Percentiles rank a stretch among this genome's conserved stretches.
These are phyloP conservation scores for Lordiphosa fenestrarum DNA, from an alignment of 2,888 invertebrate species.

Conservation along the genomic window DNA sequence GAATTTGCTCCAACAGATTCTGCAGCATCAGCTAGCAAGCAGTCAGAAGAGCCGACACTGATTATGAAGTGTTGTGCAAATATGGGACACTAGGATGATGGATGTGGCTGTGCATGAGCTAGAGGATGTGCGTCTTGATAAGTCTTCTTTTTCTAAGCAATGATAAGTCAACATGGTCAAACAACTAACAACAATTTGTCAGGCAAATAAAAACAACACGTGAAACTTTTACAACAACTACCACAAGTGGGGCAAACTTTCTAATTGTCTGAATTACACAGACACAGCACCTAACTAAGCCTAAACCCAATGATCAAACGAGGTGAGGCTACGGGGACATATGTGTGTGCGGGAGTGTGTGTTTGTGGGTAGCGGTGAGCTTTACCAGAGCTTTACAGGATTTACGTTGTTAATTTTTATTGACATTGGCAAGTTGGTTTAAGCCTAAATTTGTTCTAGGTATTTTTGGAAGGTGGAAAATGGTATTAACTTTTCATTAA, in stretches of 20 bases:
- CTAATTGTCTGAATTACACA: constrained; percentile 66
- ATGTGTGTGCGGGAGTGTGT: constrained; percentile 1
- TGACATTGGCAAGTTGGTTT: constrained; percentile 31
- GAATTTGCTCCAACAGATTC: constrained; percentile 32
- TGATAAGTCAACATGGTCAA: constrained; percentile 9
- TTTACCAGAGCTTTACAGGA: constrained; percentile 40
- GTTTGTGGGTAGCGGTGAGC: constrained; percentile 39
- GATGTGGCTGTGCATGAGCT: too few relatives aligned
- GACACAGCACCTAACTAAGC: constrained; percentile 37
- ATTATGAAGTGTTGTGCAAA: constrained; percentile 53
- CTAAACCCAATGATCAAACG: constrained; percentile 18
- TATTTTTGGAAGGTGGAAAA: too few relatives aligned
- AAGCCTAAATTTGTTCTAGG: too few relatives aligned
- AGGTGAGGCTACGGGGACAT: constrained; percentile 1
- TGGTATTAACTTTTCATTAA: too few relatives aligned
- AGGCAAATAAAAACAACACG: constrained; percentile 53
- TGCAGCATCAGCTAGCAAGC: constrained; percentile 53
- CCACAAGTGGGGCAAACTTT: constrained; percentile 46
- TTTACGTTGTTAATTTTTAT: constrained; percentile 54
- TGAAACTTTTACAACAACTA: constrained; percentile 29
- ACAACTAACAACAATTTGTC: constrained; percentile 44
- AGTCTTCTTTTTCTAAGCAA: too few relatives aligned
- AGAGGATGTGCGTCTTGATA: too few relatives aligned
- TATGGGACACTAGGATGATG: constrained; percentile 27
- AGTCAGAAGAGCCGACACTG: constrained; percentile 10